Evolutionary conservation across 2,888 invertebrate species (phyloP), one percentile per base, ranked within the genome.

Genomic region (Bursaphelenchus okinawaensis): DNA sequence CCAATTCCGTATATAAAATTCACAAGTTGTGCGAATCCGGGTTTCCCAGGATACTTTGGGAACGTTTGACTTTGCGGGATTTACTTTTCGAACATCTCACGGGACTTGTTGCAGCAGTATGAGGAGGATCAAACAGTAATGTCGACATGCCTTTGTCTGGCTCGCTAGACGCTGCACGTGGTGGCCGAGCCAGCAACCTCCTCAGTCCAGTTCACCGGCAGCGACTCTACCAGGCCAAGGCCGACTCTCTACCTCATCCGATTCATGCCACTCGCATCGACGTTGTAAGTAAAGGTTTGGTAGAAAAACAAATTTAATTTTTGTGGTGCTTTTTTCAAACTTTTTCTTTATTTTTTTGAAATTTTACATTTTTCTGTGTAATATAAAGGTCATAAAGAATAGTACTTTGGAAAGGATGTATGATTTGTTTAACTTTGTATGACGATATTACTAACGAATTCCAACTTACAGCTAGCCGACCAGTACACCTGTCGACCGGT

Each of bases 401-500:
- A n/a, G n/a, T n/a, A n/a, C n/a, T n/a, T n/a, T n/a, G n/a, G n/a
- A n/a, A n/a, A n/a, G n/a, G n/a, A n/a, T n/a, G n/a, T n/a, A n/a
- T n/a, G n/a, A n/a, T n/a, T 40, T 40, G n/a, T 12, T 40, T n/a
- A 40, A 40, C 6, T 4, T 16, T 40, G 6, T n/a, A 1, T 40
- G 40, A 6, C 40, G n/a, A 16, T 40, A 12, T 3, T 40, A 16
- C 12, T 40, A 4, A 12, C 40, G n/a, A n/a, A 40, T 40, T 40
- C 40, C 40, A 40, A 40, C n/a, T 40, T 40, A 40, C 58, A 68
- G 68, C 68, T 68, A 19, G 24, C 69, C n/a, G 68, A 68, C 28
- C 63, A 68, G 19, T 66, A 67, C 16, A 28, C 56, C n/a, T 66
- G 68, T 9, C 52, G 50, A 7, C 24, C 52, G n/a, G 70, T 71